Evolutionary conservation across 1,140 invertebrate species (phyloP).

Genomic region (Aphelenchoides besseyi): DNA sequence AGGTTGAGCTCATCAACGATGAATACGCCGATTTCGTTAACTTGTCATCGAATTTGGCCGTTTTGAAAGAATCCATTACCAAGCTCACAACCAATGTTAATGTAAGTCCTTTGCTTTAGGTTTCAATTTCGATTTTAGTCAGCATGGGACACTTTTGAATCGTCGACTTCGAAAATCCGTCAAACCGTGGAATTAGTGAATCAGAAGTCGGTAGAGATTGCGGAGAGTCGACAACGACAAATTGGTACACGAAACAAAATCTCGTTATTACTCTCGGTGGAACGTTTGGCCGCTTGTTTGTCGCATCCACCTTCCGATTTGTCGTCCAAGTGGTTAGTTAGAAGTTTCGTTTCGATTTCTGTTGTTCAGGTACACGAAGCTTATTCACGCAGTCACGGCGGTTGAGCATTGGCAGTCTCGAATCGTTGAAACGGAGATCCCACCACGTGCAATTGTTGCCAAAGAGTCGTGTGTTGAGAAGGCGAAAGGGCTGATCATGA

Average conservation of each 20-base stretch:
- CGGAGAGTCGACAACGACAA: constrained; percentile 29
- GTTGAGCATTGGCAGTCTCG: constrained; percentile 22
- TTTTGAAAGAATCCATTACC: constrained; percentile 49
- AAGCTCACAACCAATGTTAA: constrained; percentile 51
- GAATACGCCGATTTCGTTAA: constrained; percentile 96
- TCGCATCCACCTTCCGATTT: constrained; percentile 14
- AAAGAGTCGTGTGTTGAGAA: constrained; percentile 32
- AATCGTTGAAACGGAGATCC: constrained; percentile 23
- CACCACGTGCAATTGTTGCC: constrained; percentile 21
- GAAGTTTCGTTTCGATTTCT: neutral
- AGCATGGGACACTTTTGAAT: constrained; percentile 31
- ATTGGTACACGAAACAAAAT: constrained; percentile 40
- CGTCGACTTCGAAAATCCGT: constrained; percentile 38
- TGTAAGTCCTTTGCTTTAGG: constrained; percentile 32
- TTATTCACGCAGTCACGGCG: constrained; percentile 26
- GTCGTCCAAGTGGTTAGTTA: constrained; percentile 21
- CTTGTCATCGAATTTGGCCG: constrained; percentile 81
- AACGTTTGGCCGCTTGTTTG: constrained; percentile 28
- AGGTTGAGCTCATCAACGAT: constrained; percentile 82
- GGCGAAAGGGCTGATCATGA: constrained; percentile 15
- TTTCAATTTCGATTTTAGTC: constrained; percentile 27
- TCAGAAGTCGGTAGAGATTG: constrained; percentile 34
- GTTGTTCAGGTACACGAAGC: constrained; percentile 30
- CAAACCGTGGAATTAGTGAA: constrained; percentile 30
- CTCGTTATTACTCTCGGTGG: constrained; percentile 30